Evolutionary conservation across 2,113 vertebrate species (phyloP).

Genomic region (Syrmaticus mikado): DNA sequence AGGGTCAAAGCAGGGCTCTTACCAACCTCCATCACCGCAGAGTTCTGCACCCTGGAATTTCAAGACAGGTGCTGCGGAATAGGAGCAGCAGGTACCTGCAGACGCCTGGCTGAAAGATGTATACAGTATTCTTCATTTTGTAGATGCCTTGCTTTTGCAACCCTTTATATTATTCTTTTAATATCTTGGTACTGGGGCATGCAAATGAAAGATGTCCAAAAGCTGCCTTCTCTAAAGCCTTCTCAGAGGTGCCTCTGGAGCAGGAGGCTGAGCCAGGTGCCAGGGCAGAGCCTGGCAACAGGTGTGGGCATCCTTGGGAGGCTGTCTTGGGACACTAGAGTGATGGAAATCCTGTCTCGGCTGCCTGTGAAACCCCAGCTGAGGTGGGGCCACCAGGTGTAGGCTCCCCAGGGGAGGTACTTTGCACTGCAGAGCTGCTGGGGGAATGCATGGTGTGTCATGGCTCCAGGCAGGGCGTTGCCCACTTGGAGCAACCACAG

Average conservation of each 20-base stretch:
- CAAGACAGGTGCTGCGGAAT: not conserved
- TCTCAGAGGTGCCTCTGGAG: not conserved
- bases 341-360: not conserved
- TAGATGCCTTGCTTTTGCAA: not conserved
- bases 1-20: not conserved
- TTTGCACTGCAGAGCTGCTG: not conserved
- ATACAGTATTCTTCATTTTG: not conserved
- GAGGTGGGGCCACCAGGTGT: not conserved
- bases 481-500: not conserved
- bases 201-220: not conserved
- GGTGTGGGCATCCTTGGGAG: not conserved
- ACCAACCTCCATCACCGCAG: not conserved
- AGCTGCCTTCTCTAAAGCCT: not conserved
- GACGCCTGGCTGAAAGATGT: not conserved
- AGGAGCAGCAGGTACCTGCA: not conserved
- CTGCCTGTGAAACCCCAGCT: not conserved
- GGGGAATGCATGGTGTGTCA: fast-evolving
- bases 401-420: not conserved
- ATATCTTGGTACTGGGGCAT: fast-evolving
- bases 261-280: not conserved
- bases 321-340: not conserved
- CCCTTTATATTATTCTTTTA: not conserved
- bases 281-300: not conserved
- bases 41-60: not conserved
- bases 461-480: not conserved